Conservation (phyloP, 2,888 invertebrate genomes). For the Drosophila seclusa region DNA sequence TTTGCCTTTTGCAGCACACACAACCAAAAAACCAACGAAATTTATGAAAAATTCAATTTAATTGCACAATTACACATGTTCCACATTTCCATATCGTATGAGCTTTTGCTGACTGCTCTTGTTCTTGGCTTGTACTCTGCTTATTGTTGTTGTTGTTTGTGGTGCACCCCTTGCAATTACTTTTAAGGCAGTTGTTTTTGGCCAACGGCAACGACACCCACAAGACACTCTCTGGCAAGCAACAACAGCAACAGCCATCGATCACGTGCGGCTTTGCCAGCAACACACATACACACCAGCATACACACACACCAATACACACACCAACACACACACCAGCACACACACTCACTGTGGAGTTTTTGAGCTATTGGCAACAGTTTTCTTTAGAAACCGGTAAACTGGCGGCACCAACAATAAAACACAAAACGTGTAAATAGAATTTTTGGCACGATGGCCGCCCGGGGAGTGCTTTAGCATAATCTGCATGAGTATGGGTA, state of each 20-base stretch:
- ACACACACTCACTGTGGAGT: conserved; percentile 37
- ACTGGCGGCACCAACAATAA: conserved; percentile 74
- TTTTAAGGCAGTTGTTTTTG: conserved; percentile 73
- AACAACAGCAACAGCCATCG: conserved; percentile 64
- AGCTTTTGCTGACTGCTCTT: conserved; percentile 24
- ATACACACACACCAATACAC: conserved; percentile 17
- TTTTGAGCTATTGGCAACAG: conserved; percentile 76
- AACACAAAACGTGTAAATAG: conserved; percentile 84
- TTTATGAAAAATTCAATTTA: conserved; percentile 85
- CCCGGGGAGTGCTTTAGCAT: conserved; percentile 83
- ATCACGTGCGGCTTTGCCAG: conserved; percentile 77
- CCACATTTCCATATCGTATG: conserved; percentile 64
- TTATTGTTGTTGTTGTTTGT: conserved; percentile 30
- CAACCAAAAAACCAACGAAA: conserved; percentile 49
- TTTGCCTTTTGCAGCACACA: conserved; percentile 36
- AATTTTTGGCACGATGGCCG: conserved; percentile 84
- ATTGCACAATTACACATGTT: conserved; percentile 83
- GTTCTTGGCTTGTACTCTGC: conserved; percentile 28
- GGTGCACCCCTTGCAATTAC: conserved; percentile 79
- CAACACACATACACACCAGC: conserved; percentile 39
- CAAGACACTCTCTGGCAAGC: conserved; percentile 49
- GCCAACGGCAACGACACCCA: conserved; percentile 67
- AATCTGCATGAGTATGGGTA: conserved; percentile 79
- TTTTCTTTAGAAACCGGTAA: conserved; percentile 49
- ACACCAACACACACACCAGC: conserved; percentile 1